These are phyloP conservation scores for Ursus arctos DNA, from an alignment of 2,113 vertebrate genomes.

Conservation along the genomic window DNA sequence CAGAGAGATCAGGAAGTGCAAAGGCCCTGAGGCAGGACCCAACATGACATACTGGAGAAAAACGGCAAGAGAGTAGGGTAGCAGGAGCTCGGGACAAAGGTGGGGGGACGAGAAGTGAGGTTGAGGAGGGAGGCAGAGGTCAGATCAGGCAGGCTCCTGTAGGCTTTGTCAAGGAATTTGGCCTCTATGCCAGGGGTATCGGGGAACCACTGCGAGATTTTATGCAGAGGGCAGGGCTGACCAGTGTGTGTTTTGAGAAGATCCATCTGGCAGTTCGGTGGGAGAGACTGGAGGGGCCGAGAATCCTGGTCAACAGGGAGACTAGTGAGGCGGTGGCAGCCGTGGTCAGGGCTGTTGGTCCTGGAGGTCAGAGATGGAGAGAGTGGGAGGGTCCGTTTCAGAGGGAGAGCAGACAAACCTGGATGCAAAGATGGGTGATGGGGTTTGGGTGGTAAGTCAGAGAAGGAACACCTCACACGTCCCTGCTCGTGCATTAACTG, in stretches of 20 bases:
- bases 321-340: neutral
- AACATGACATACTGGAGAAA: neutral
- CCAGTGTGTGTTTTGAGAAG: neutral
- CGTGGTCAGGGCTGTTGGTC: neutral
- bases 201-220: neutral
- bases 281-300: neutral
- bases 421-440: too few relatives aligned
- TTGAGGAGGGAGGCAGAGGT: neutral
- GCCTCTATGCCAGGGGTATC: too few relatives aligned
- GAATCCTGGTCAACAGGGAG: neutral
- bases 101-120: neutral
- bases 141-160: neutral
- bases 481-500: neutral
- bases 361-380: neutral
- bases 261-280: neutral
- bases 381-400: accelerated
- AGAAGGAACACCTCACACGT: neutral
- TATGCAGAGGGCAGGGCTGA: neutral
- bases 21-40: neutral
- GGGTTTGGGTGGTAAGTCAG: neutral
- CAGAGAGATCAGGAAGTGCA: neutral
- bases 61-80: neutral
- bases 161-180: neutral
- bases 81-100: neutral
- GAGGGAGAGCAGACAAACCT: neutral